phyloP scores from a whole-genome alignment of 2,797 vertebrate genomes.

The Otolemur crassicaudatus region DNA sequence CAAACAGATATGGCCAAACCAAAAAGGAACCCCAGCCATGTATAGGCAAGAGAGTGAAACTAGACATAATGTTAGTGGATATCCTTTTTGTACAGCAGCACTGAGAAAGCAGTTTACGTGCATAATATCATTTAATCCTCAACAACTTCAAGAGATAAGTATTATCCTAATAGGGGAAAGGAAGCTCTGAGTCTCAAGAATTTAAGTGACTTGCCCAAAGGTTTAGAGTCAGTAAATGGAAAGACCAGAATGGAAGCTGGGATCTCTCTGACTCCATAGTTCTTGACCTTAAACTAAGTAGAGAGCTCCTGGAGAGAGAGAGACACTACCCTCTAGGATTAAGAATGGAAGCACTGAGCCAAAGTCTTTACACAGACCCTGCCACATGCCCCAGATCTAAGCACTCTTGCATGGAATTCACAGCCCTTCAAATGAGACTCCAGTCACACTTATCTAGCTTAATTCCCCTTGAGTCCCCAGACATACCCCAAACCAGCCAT shows the following conservation, averaged over 20 bases:
- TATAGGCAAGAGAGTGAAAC: not conserved
- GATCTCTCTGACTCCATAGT: not conserved
- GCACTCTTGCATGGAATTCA: not conserved
- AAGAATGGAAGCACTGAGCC: not conserved
- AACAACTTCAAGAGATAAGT: not conserved
- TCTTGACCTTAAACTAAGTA: not conserved
- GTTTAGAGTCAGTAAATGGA: not conserved
- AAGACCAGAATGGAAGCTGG: not conserved
- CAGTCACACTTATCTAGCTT: not conserved
- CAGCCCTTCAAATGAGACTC: not conserved
- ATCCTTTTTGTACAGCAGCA: not conserved
- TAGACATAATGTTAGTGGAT: not conserved
- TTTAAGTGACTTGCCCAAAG: conserved; percentile 46
- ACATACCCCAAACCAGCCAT: not conserved
- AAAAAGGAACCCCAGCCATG: conserved; percentile 23
- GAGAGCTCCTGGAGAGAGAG: not conserved
- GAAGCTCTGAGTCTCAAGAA: not conserved
- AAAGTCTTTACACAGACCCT: not conserved
- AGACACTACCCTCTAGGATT: not conserved
- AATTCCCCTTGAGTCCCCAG: not conserved
- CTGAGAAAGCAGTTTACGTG: not conserved
- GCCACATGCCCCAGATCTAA: not conserved
- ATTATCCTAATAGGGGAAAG: not conserved
- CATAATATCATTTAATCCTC: not conserved
- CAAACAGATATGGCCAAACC: not conserved